phyloP scores from a whole-genome alignment of 2,797 vertebrate species.

The Tympanoctomys barrerae region DNA sequence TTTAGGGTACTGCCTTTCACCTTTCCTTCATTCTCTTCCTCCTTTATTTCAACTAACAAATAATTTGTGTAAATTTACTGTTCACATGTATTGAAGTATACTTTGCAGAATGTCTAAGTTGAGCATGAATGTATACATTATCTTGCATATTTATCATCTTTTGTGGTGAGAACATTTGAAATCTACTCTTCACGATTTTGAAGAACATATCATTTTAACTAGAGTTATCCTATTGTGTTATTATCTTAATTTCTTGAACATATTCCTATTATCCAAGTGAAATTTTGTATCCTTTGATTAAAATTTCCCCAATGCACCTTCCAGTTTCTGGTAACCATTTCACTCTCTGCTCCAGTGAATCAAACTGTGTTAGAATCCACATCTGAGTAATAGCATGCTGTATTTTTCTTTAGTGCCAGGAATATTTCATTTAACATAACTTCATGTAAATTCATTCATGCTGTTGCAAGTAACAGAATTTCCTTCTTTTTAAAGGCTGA shows the following conservation, averaged over 20 bases:
- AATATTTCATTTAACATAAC: background rate
- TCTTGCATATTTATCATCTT: background rate
- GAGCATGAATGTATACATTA: background rate
- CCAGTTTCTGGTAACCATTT: background rate
- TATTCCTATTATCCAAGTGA: background rate
- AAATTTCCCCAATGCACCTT: background rate
- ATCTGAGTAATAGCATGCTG: background rate
- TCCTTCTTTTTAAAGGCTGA: background rate
- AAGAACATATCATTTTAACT: background rate
- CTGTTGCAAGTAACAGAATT: background rate
- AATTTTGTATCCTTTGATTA: background rate
- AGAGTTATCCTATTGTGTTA: background rate
- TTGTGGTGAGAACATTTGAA: background rate
- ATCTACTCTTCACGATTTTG: background rate
- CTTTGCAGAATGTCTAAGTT: background rate
- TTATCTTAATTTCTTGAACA: background rate
- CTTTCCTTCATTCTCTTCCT: background rate
- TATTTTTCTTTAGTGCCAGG: background rate
- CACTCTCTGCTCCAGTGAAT: background rate
- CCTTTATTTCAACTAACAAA: background rate
- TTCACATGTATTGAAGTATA: background rate
- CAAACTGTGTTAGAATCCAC: background rate
- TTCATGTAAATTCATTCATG: background rate
- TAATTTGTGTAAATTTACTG: background rate
- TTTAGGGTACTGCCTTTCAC: background rate